Percentiles rank a stretch among this genome's conserved stretches.
Conservation (phyloP, 2,888 invertebrate genomes). For the Mythimna loreyi region DNA sequence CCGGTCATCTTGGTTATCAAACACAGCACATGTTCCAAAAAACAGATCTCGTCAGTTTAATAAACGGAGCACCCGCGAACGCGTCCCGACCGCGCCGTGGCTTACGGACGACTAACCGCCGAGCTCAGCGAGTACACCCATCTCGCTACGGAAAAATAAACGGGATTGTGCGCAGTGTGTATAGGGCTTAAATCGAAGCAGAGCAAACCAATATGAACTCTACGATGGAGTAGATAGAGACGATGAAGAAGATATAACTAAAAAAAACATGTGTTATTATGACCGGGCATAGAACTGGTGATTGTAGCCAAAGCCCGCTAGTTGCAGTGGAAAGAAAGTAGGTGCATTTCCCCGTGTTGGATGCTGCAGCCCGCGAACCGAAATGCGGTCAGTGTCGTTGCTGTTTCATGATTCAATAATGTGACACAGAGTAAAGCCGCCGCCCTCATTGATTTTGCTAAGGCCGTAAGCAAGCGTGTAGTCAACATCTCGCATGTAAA, state of each 20-base stretch:
- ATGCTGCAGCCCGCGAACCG: slow-evolving; percentile 80
- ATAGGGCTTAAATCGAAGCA: slow-evolving; percentile 72
- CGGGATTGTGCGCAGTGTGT: slow-evolving; percentile 78
- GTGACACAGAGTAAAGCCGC: slow-evolving; percentile 49
- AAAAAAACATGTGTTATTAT: slow-evolving; percentile 72
- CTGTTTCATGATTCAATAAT: slow-evolving; percentile 75
- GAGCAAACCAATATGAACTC: slow-evolving; percentile 67
- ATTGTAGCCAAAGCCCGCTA: slow-evolving; percentile 77
- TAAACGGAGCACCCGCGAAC: slow-evolving; percentile 56
- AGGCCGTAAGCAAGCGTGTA: slow-evolving; percentile 27
- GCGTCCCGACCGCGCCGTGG: slow-evolving; percentile 73
- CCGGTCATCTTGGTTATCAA: slow-evolving; percentile 84
- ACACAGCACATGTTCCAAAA: slow-evolving; percentile 83
- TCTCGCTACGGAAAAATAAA: slow-evolving; percentile 79
- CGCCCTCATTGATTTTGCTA: slow-evolving; percentile 59
- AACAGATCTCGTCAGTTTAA: slow-evolving; percentile 62
- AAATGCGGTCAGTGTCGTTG: slow-evolving; percentile 82
- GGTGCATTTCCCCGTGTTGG: slow-evolving; percentile 84
- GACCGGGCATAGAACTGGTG: slow-evolving; percentile 54
- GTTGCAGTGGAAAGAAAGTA: slow-evolving; percentile 88
- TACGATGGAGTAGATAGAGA: slow-evolving; percentile 55
- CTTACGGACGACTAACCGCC: slow-evolving; percentile 78
- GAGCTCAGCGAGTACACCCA: slow-evolving; percentile 64
- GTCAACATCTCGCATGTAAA: slow-evolving; percentile 29
- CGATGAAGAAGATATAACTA: slow-evolving; percentile 39